Conservation (phyloP, 2,888 invertebrate genomes). For the Baccha elongata region DNA sequence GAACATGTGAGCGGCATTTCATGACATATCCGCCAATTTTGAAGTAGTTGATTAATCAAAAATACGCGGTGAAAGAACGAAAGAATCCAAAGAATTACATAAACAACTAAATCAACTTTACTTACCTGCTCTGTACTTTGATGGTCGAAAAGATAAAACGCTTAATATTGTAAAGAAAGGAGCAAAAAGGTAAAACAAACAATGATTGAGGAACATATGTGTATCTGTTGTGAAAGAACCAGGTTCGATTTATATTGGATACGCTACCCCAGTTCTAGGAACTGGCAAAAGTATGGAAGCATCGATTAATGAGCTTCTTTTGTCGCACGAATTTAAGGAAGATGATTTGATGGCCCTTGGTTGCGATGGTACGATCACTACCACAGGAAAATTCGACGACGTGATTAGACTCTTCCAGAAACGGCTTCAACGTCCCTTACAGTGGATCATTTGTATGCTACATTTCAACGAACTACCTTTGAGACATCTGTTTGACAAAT, state of each 20-base stretch:
- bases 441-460: constrained; percentile 31
- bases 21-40: no score
- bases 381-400: constrained; percentile 23
- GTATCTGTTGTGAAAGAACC: constrained; percentile 3
- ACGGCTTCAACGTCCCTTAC: constrained; percentile 9
- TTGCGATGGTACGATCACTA: constrained; percentile 13
- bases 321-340: not conserved
- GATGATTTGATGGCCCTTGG: constrained; percentile 8
- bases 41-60: constrained; percentile 10
- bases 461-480: constrained; percentile 13
- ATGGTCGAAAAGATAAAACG: no score
- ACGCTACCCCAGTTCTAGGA: not conserved
- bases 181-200: constrained; percentile 13
- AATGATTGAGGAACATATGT: no score
- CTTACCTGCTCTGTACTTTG: no score
- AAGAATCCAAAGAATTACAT: not conserved
- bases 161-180: constrained; percentile 1
- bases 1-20: no score
- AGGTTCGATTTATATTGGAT: constrained; percentile 2
- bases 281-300: constrained; percentile 11
- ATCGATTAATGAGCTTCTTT: not conserved
- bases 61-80: constrained; percentile 6
- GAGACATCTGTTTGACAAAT: not conserved
- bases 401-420: constrained; percentile 20
- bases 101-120: not conserved